Percentiles rank a stretch among this genome's conserved stretches.
Evolutionary conservation across 2,888 invertebrate species (phyloP).

Genomic region (Rotaria macrura): DNA sequence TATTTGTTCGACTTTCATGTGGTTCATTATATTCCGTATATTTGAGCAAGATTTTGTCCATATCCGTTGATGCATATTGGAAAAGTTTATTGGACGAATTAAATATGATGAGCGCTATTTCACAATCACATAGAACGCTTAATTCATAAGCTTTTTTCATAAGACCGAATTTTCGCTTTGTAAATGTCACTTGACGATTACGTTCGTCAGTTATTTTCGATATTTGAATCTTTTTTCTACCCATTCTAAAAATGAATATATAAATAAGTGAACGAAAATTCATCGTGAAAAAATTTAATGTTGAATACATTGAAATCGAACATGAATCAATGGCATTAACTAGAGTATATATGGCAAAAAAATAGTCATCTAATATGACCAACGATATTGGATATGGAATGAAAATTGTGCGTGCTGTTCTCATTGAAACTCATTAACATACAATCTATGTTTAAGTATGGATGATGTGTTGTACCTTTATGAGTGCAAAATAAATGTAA

Average conservation of each 20-base stretch:
- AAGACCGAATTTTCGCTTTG: conserved; percentile 92
- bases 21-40: conserved; percentile 99
- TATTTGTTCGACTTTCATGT: conserved; percentile 96
- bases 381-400: neutral
- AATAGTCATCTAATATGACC: neutral
- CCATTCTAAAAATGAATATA: conserved; percentile 66
- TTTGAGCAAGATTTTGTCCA: conserved; percentile 90
- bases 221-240: conserved; percentile 99
- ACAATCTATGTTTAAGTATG: neutral
- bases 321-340: too few species aligned
- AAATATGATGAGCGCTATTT: conserved; percentile 98
- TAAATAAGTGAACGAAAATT: too few species aligned
- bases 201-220: conserved; percentile 52
- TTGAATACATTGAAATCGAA: too few species aligned
- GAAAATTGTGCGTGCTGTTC: neutral
- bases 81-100: conserved; percentile 92
- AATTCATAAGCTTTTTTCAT: conserved; percentile 98
- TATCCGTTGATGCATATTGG: conserved; percentile 90
- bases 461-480: too few species aligned
- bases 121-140: conserved; percentile 90
- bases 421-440: neutral
- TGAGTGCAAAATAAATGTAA: too few species aligned
- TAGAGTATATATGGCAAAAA: neutral
- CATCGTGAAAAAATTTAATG: too few species aligned
- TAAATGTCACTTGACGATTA: conserved; percentile 68